Conservation (phyloP, 2,888 invertebrate genomes). For the Lordiphosa andalusiaca region DNA sequence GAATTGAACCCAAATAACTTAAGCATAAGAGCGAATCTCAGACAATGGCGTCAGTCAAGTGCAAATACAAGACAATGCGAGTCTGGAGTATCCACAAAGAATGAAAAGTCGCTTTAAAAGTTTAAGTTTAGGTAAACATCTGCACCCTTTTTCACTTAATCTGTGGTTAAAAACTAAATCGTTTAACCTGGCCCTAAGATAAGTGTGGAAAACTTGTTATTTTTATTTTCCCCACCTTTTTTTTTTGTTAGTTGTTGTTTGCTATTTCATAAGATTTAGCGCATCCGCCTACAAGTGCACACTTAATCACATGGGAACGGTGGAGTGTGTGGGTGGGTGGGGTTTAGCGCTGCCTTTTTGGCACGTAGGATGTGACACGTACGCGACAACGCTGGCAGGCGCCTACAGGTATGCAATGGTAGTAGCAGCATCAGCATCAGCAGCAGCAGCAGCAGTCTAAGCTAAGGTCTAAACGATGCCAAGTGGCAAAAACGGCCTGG, state of each 20-base stretch:
- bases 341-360: slow-evolving; percentile 39
- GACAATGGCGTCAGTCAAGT: no score
- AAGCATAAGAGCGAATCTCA: no score
- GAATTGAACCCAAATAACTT: no score
- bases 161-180: slow-evolving; percentile 25
- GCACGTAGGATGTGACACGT: slow-evolving; percentile 35
- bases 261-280: slow-evolving; percentile 33
- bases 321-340: slow-evolving; percentile 5
- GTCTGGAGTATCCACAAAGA: no score
- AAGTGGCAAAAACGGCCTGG: slow-evolving; percentile 57
- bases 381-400: slow-evolving; percentile 6
- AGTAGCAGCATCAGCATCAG: slow-evolving; percentile 24
- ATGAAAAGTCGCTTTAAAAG: no score
- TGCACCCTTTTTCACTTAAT: no score
- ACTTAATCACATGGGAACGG: slow-evolving; percentile 39
- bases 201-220: slow-evolving; percentile 54
- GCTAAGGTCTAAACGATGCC: slow-evolving; percentile 62
- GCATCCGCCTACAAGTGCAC: slow-evolving; percentile 48
- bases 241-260: no score
- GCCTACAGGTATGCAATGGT: slow-evolving; percentile 41
- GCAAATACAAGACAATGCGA: no score
- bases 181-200: slow-evolving; percentile 48
- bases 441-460: slow-evolving; percentile 13
- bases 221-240: slow-evolving; percentile 14
- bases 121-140: no score